phyloP scores from a whole-genome alignment of 2,113 vertebrate genomes.

The Macroglossus sobrinus region DNA sequence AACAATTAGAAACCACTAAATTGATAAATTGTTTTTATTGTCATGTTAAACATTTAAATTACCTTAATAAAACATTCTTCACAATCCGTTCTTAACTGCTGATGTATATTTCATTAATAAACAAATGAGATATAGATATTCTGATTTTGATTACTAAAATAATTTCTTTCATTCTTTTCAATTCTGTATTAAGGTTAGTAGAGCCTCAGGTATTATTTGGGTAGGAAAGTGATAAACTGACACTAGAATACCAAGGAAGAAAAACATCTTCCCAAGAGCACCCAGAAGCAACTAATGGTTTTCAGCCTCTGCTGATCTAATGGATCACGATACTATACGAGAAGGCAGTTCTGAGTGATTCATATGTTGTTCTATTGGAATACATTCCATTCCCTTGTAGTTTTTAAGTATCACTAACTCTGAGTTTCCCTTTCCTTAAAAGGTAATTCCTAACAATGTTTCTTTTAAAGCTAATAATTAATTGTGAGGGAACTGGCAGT shows the following conservation, averaged over 20 bases:
- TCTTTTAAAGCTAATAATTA: conserved; percentile 77
- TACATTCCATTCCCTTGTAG: conserved; percentile 59
- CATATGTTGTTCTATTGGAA: conserved; percentile 61
- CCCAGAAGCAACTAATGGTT: conserved; percentile 72
- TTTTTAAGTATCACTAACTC: conserved; percentile 68
- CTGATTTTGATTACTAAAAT: conserved; percentile 71
- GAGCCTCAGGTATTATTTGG: conserved; percentile 70
- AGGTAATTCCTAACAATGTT: conserved; percentile 68
- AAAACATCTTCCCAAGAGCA: conserved; percentile 61
- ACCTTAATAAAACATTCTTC: conserved; percentile 16
- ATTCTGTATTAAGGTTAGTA: conserved; percentile 70
- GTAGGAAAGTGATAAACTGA: conserved; percentile 72
- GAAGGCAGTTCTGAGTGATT: conserved; percentile 74
- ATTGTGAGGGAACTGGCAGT: conserved; percentile 57
- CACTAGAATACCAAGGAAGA: conserved; percentile 57
- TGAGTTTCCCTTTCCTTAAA: conserved; percentile 74
- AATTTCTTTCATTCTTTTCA: conserved; percentile 73
- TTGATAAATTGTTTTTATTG: background rate
- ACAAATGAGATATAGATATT: conserved; percentile 71
- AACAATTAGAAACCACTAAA: conserved; percentile 37
- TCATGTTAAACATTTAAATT: conserved; percentile 9
- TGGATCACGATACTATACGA: conserved; percentile 72
- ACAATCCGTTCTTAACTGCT: conserved; percentile 35
- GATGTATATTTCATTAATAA: conserved; percentile 67
- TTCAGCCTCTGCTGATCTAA: conserved; percentile 74